Conservation (phyloP, 2,888 invertebrate genomes). For the Coleophora deauratella region DNA sequence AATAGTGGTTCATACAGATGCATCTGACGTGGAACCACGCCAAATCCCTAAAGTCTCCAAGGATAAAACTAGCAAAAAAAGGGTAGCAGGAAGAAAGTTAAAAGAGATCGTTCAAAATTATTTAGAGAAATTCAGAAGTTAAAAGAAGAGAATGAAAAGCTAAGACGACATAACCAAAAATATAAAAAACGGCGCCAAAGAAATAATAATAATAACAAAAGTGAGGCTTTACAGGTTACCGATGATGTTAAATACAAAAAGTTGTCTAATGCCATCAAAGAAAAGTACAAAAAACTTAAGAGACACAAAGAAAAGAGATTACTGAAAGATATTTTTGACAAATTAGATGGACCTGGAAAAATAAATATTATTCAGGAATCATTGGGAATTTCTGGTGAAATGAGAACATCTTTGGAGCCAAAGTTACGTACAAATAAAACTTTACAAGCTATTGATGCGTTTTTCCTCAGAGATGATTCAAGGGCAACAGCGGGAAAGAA, state of each 20-base stretch:
- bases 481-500: constrained; percentile 19
- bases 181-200: constrained; percentile 12
- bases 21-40: neutral
- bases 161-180: constrained; percentile 2
- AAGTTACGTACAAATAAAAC: neutral
- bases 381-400: neutral
- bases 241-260: constrained; percentile 2
- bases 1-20: neutral
- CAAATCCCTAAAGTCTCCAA: neutral
- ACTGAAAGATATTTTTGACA: constrained; percentile 8
- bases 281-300: constrained; percentile 12
- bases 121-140: constrained; percentile 11
- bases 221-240: neutral
- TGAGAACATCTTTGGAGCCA: neutral
- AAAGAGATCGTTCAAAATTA: constrained; percentile 8
- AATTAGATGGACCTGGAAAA: constrained; percentile 3
- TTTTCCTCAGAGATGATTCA: constrained; percentile 18
- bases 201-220: constrained; percentile 3
- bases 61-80: neutral
- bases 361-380: neutral
- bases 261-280: constrained; percentile 11
- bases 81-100: constrained; percentile 1
- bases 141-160: constrained; percentile 8
- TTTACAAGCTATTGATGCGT: neutral
- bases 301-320: constrained; percentile 6